These are phyloP conservation scores for Novumbra hubbsi DNA, from an alignment of 2,797 vertebrate genomes.

Conservation along the genomic window DNA sequence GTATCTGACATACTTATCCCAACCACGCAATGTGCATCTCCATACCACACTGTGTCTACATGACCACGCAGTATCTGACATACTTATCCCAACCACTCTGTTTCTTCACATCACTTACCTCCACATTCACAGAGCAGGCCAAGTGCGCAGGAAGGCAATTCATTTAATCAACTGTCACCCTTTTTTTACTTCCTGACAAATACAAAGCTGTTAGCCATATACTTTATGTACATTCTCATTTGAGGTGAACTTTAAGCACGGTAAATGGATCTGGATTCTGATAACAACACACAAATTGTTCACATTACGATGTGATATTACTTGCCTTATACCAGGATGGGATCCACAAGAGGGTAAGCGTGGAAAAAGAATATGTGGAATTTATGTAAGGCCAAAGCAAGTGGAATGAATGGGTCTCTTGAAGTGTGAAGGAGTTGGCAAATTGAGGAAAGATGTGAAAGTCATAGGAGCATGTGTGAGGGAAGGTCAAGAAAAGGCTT, in stretches of 20 bases:
- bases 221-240: not conserved
- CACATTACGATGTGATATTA: not conserved
- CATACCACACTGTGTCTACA: no score
- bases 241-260: not conserved
- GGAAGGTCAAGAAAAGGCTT: slow-evolving; percentile 6
- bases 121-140: not conserved
- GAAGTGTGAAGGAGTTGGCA: slow-evolving; percentile 16
- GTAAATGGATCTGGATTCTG: not conserved
- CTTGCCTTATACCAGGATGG: not conserved
- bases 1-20: no score
- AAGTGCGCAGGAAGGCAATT: not conserved
- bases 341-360: not conserved
- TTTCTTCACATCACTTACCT: not conserved
- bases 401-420: slow-evolving; percentile 26
- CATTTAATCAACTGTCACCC: not conserved
- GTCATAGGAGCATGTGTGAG: slow-evolving; percentile 4
- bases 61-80: no score
- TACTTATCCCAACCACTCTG: not conserved
- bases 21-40: no score
- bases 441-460: slow-evolving; percentile 10
- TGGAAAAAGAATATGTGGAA: not conserved
- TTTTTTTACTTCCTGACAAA: not conserved
- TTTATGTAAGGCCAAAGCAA: slow-evolving; percentile 14
- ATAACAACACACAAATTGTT: not conserved
- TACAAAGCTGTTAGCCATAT: not conserved